Evolutionary conservation across 2,797 vertebrate genomes (phyloP).

Genomic region (Distichodus sexfasciatus): DNA sequence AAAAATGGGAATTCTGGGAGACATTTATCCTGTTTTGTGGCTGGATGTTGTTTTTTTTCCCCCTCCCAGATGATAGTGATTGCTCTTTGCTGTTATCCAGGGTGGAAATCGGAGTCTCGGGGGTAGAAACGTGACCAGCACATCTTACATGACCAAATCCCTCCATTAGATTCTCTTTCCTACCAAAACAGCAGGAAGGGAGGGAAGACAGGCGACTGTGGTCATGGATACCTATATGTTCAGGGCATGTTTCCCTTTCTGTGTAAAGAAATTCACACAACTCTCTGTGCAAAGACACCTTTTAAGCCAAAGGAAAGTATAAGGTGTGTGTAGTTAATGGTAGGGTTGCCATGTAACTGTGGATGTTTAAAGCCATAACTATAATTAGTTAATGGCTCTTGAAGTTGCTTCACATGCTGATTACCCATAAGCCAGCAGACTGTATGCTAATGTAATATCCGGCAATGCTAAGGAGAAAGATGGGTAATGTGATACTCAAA

Average conservation of each 20-base stretch:
- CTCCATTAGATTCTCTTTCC: background rate
- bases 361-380: conserved; percentile 25
- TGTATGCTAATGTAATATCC: conserved; percentile 8
- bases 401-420: conserved; percentile 15
- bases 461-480: background rate
- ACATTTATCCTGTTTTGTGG: conserved; percentile 48
- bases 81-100: conserved; percentile 23
- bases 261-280: background rate
- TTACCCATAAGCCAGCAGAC: conserved; percentile 8
- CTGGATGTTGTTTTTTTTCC: conserved; percentile 34
- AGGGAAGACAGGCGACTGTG: background rate
- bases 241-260: background rate
- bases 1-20: conserved; percentile 24
- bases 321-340: background rate
- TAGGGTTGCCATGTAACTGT: conserved; percentile 1
- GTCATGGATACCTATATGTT: background rate
- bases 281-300: too few species aligned
- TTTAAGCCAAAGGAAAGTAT: background rate
- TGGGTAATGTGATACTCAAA: conserved; percentile 6
- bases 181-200: background rate
- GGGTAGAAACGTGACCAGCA: conserved; percentile 12
- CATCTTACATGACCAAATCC: background rate
- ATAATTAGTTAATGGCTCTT: conserved; percentile 30
- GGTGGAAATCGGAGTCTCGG: conserved; percentile 8
- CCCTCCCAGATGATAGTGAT: conserved; percentile 29